Percentiles rank a stretch among this genome's conserved stretches.
phyloP scores from a whole-genome alignment of 2,888 invertebrate genomes.

The Odontocolon sp. region DNA sequence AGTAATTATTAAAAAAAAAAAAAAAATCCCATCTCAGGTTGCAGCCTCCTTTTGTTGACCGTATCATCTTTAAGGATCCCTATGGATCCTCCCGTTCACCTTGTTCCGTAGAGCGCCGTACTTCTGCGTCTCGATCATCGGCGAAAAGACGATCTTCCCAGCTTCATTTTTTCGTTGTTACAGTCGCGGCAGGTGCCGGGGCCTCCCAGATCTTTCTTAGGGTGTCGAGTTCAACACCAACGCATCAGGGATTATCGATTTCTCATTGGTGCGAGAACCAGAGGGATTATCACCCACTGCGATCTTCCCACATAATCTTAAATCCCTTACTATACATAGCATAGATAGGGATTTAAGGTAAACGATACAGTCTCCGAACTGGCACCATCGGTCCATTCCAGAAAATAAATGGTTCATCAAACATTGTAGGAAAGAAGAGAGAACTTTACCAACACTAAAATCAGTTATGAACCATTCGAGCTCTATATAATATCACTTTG shows the following conservation, averaged over 20 bases:
- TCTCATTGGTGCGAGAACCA: constrained; percentile 47
- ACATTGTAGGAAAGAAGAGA: no score
- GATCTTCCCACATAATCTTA: constrained; percentile 33
- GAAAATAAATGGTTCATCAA: no score
- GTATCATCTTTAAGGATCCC: constrained; percentile 79
- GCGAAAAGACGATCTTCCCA: constrained; percentile 41
- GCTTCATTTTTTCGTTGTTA: constrained; percentile 37
- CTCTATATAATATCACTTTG: no score
- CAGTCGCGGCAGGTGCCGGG: constrained; percentile 45
- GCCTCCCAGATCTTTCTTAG: constrained; percentile 52
- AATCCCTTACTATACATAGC: background rate
- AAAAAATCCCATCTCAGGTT: constrained; percentile 74
- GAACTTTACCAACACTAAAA: no score
- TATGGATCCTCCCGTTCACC: constrained; percentile 66
- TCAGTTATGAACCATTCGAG: no score
- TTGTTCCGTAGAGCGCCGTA: constrained; percentile 54
- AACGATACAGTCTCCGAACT: background rate
- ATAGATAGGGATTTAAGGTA: no score
- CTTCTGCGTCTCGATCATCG: constrained; percentile 56
- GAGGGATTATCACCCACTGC: constrained; percentile 42
- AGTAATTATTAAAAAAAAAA: constrained; percentile 79
- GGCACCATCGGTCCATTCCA: background rate
- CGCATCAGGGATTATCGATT: constrained; percentile 52
- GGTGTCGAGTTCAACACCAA: constrained; percentile 54
- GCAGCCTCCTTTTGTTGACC: constrained; percentile 78